Base-by-base conservation (phyloP, 2,113 vertebrate species). In the Acrocephalus kingi region DNA sequence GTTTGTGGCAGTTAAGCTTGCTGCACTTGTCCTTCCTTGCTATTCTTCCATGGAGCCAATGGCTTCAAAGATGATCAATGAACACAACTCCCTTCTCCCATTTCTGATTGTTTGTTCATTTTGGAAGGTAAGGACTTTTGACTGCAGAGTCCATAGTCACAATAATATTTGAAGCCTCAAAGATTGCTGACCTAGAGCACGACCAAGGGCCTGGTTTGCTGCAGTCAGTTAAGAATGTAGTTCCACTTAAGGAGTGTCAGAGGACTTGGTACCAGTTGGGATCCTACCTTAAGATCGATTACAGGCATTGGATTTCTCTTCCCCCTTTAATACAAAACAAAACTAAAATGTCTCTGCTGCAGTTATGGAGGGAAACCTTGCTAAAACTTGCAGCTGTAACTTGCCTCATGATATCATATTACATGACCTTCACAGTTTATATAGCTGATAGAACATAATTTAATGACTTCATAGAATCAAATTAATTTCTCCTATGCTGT, bases 391-490 rank as follows among this genome's bases (percentile, higher is more conserved):
- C 46, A 89, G 56, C 43, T 91, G 33, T 43, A 91, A 74, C 68
- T 89, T 93, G 74, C 63, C 58, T 87, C 61, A 79, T 91, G 55
- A 75, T 95, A 97, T 82, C 92, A 56, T 71, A 86, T 83, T 93
- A 75, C 51, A 67, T 49, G 37, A 75, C 78, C 89, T 48, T 81
- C 77, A 25, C 28, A 88, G 75, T 84, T 94, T 82, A 95, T 79
- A 79, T 8, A 84, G 84, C 93, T 91, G 2, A 92, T 86, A 89
- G 52, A 84, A 56, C 49, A 78, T 83, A 85, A 94, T 94, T 87
- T 75, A 95, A 96, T 92, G 77, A 94, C 75, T 92, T 91, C 49
- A 89, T 82, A 92, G 90, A 96, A 94, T 91, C 86, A 96, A 95
- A 97, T 96, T 92, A 95, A 95, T 96, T 94, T 91, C 71, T 93